Conservation (phyloP, 2,797 vertebrate genomes). For the Xenentodon cancila region DNA sequence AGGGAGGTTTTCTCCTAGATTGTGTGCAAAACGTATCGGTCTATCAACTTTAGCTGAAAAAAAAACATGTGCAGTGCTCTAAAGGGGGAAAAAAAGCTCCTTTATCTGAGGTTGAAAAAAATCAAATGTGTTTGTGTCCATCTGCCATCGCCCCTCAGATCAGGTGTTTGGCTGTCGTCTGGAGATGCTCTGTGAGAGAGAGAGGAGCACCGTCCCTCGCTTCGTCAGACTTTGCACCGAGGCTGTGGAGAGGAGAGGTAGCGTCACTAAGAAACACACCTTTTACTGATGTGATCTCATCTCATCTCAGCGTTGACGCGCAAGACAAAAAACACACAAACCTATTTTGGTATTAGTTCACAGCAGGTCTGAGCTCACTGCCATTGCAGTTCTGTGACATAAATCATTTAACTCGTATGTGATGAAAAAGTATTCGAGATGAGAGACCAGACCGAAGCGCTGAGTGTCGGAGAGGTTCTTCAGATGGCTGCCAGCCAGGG, state of each 20-base stretch:
- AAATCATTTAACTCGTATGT: slow-evolving; percentile 33
- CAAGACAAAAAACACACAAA: slow-evolving; percentile 21
- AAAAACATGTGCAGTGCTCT: slow-evolving; percentile 17
- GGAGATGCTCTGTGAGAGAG: slow-evolving; percentile 91
- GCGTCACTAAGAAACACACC: slow-evolving; percentile 19
- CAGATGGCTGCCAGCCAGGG: slow-evolving; percentile 63
- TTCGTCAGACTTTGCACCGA: slow-evolving; percentile 90
- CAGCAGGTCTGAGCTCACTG: slow-evolving; percentile 24
- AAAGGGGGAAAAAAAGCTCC: slow-evolving; percentile 5
- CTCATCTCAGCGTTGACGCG: slow-evolving; percentile 21
- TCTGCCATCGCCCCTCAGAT: slow-evolving; percentile 79
- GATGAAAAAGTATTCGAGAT: slow-evolving; percentile 37
- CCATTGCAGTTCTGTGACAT: slow-evolving; percentile 11
- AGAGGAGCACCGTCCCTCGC: slow-evolving; percentile 86
- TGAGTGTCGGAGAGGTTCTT: slow-evolving; percentile 11
- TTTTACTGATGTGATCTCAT: slow-evolving; percentile 32
- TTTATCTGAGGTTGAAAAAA: slow-evolving; percentile 28
- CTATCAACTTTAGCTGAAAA: slow-evolving; percentile 27
- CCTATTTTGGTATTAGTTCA: slow-evolving; percentile 16
- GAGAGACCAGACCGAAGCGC: slow-evolving; percentile 12
- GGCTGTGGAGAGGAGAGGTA: slow-evolving; percentile 91
- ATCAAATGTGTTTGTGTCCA: slow-evolving; percentile 39
- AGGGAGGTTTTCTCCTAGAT: slow-evolving; percentile 40
- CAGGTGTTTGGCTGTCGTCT: slow-evolving; percentile 93
- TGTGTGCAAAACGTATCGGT: slow-evolving; percentile 42